Percentiles rank a stretch among this genome's conserved stretches.
These are phyloP conservation scores for Protula sp. DNA, from an alignment of 2,888 invertebrate species.

Conservation along the genomic window DNA sequence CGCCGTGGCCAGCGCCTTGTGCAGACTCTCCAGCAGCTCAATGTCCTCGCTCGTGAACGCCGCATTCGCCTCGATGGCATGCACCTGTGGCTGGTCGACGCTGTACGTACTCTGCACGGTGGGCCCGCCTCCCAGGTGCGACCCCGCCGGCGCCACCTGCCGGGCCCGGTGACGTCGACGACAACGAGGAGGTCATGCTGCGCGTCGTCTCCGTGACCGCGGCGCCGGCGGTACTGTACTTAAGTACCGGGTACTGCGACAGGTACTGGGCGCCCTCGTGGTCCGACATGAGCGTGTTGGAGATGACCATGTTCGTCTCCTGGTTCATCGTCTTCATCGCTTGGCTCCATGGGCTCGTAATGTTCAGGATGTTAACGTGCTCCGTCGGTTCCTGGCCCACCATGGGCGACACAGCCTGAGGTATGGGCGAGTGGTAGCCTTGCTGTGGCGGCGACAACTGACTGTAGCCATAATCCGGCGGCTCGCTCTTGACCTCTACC, in stretches of 20 bases:
- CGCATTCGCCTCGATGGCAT: too few relatives aligned
- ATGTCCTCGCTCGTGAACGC: too few relatives aligned
- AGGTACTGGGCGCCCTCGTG: neutral
- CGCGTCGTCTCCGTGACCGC: neutral
- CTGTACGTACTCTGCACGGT: too few relatives aligned
- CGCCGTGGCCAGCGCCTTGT: too few relatives aligned
- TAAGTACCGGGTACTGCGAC: neutral
- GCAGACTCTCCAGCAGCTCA: too few relatives aligned
- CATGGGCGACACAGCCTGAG: too few relatives aligned
- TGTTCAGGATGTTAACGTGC: neutral
- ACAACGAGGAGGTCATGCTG: too few relatives aligned
- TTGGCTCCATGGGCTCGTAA: neutral
- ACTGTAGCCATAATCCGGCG: neutral
- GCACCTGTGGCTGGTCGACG: too few relatives aligned
- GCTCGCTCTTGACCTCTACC: neutral
- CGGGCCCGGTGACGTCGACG: too few relatives aligned
- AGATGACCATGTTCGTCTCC: neutral
- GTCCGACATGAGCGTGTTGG: neutral
- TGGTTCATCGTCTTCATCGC: neutral
- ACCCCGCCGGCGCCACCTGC: too few relatives aligned
- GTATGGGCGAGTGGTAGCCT: too few relatives aligned
- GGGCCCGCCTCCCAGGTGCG: too few relatives aligned
- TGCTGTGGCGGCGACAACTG: neutral
- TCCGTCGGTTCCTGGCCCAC: neutral
- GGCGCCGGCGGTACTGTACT: neutral